Evolutionary conservation across 2,888 invertebrate species (phyloP), one percentile per base, ranked within the genome.

Genomic region (Philereme vetulata): DNA sequence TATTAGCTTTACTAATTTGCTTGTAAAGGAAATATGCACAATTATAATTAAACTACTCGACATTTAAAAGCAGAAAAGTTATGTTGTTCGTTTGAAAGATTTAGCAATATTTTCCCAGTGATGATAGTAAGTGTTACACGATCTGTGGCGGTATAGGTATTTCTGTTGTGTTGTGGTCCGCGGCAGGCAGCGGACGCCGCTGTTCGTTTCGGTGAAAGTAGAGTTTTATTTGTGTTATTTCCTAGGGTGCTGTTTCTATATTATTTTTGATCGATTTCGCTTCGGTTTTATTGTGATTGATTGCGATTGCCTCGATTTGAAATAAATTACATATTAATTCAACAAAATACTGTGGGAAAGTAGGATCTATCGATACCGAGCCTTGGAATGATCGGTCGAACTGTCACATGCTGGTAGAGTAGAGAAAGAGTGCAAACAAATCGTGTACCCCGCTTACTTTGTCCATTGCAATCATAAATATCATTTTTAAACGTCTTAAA

Each of bases 191-290:
- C 21, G 2, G 21, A n/a, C n/a, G n/a, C n/a, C n/a, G n/a, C 21
- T 21, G 21, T 21, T 21, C 21, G 21, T 21, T 44, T 51, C 51
- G 66, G 68, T 64, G 68, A 68, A 68, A 68, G 68, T 68, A 46
- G 4, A 4, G 49, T 63, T 57, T 68, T 68, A 65, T 66, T 66
- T 68, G 62, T 66, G 68, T 68, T 60, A 66, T 68, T 66, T 57
- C 51, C 57, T 62, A 49, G 61, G 62, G 62, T 56, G 60, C 46
- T 52, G 51, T 57, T 65, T 59, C 56, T 56, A 62, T 60, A 56
- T 62, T 62, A 57, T 62, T 62, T 46, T 44, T 42, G 58, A 58
- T 58, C 62, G 51, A 55, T 55, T 46, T 54, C 47, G 53, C 50
- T 49, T 56, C 51, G 47, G 21, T 58, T 51, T 54, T 62, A 55